Percentiles rank a stretch among this genome's conserved stretches.
phyloP scores from a whole-genome alignment of 2,888 invertebrate species.

The Campaea margaritaria region DNA sequence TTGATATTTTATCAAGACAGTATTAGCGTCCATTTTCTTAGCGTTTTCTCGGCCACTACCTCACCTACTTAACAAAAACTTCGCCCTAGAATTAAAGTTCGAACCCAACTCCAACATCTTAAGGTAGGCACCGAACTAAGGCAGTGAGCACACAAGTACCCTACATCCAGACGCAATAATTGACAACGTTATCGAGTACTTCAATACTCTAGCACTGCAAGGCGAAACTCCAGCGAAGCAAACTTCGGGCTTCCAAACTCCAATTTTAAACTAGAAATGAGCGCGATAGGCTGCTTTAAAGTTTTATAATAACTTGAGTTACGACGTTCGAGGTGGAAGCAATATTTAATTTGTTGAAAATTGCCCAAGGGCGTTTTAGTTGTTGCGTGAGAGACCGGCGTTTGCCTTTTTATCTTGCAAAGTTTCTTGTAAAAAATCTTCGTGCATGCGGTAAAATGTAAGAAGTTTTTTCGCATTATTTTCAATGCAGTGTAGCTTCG shows the following conservation, averaged over 20 bases:
- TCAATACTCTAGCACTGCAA: constrained; percentile 50
- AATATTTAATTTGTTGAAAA: constrained; percentile 41
- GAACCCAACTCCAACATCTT: not conserved
- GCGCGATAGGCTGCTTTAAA: constrained; percentile 57
- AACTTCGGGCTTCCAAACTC: constrained; percentile 71
- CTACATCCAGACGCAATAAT: constrained; percentile 63
- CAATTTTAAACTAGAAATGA: constrained; percentile 75
- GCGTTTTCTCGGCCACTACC: not conserved
- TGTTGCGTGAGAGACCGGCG: constrained; percentile 11
- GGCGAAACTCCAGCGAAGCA: constrained; percentile 35
- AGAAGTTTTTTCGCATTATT: no score
- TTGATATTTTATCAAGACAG: no score
- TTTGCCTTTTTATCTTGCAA: constrained; percentile 17
- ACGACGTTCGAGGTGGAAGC: constrained; percentile 37
- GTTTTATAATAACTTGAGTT: constrained; percentile 67
- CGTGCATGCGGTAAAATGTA: not conserved
- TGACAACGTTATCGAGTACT: constrained; percentile 76
- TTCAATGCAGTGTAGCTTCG: no score
- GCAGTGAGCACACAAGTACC: constrained; percentile 14
- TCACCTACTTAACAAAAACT: not conserved
- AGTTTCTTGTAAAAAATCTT: not conserved
- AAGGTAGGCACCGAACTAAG: constrained; percentile 19
- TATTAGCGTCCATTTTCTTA: no score
- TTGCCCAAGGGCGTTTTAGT: constrained; percentile 16
- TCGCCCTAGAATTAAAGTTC: not conserved